phyloP scores from a whole-genome alignment of 2,113 vertebrate genomes.

The Nothobranchius furzeri region DNA sequence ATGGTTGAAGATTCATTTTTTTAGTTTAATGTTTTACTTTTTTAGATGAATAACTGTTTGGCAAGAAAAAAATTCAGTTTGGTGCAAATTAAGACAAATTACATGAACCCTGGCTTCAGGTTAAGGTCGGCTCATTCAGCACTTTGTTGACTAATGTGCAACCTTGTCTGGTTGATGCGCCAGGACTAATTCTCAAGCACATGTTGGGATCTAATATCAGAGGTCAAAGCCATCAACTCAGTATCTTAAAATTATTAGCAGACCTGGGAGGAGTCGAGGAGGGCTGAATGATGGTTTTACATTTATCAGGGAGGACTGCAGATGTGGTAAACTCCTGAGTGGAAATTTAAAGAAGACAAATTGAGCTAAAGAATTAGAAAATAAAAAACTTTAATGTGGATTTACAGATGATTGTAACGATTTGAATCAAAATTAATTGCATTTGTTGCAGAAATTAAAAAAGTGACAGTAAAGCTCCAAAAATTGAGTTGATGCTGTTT shows the following conservation, averaged over 20 bases:
- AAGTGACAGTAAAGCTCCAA: too few relatives aligned
- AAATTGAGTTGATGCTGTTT: too few relatives aligned
- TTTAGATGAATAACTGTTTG: not conserved
- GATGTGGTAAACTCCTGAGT: not conserved
- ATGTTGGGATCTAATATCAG: conserved; percentile 20
- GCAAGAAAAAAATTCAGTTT: not conserved
- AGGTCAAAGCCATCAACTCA: conserved; percentile 34
- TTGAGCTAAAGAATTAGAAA: too few relatives aligned
- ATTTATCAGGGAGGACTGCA: conserved; percentile 20
- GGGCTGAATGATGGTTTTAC: conserved; percentile 30
- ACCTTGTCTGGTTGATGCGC: conserved; percentile 1
- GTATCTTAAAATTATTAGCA: conserved; percentile 40
- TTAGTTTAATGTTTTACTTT: not conserved
- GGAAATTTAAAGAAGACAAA: not conserved
- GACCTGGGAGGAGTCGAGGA: conserved; percentile 14
- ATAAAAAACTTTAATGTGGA: too few relatives aligned
- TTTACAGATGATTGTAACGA: too few relatives aligned
- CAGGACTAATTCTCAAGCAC: conserved; percentile 11
- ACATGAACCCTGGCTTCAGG: not conserved
- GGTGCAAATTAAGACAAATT: not conserved
- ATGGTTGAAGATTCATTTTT: not conserved
- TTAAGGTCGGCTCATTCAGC: not conserved
- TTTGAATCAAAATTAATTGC: not conserved
- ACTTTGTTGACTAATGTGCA: conserved; percentile 21
- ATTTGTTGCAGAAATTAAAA: not conserved